phyloP scores from a whole-genome alignment of 2,113 vertebrate species.

The Hystrix cristata region DNA sequence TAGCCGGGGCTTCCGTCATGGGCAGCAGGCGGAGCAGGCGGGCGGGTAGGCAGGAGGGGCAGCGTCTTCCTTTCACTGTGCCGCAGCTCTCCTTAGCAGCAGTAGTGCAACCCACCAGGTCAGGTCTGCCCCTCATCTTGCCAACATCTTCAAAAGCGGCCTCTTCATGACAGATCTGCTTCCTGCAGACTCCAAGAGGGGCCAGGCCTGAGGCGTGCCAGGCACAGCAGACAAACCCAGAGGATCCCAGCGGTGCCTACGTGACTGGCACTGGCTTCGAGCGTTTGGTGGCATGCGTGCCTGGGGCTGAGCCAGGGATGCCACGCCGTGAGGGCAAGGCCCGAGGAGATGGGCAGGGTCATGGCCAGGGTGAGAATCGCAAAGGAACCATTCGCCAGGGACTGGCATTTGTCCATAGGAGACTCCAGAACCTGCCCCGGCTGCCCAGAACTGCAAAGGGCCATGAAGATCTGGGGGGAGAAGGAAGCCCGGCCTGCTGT shows the following conservation, averaged over 20 bases:
- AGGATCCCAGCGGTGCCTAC: background rate
- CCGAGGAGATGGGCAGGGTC: background rate
- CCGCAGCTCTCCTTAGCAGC: no score
- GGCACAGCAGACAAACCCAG: accelerated
- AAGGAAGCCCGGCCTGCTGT: background rate
- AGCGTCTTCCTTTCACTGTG: background rate
- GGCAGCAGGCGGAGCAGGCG: background rate
- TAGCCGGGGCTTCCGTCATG: accelerated
- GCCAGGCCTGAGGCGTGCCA: background rate
- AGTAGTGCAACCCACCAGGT: background rate
- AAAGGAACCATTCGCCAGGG: background rate
- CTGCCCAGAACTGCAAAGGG: background rate
- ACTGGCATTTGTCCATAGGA: accelerated
- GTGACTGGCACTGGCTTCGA: accelerated
- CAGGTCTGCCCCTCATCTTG: background rate
- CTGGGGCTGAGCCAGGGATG: background rate
- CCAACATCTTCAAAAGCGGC: background rate
- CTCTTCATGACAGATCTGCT: slow-evolving; percentile 9
- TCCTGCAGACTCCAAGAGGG: background rate
- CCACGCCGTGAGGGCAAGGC: accelerated
- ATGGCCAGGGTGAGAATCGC: no score
- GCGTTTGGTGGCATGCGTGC: background rate
- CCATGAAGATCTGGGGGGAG: background rate
- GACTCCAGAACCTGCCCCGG: background rate
- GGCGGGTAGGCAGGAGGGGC: background rate